phyloP scores from a whole-genome alignment of 2,888 invertebrate genomes.

The Masnerella sp. region DNA sequence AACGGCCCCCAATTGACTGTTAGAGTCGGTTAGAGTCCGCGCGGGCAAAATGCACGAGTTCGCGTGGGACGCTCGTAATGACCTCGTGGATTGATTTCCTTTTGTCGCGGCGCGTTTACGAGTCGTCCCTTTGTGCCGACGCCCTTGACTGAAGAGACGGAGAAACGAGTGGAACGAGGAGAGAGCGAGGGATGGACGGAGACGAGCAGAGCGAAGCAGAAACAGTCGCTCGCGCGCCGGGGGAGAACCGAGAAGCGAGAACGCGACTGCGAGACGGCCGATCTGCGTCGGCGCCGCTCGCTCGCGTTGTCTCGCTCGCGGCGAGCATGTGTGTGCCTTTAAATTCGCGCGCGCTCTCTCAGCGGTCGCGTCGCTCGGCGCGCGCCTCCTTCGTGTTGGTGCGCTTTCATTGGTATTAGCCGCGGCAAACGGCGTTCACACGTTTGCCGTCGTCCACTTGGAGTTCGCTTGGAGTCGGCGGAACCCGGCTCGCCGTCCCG shows the following conservation, averaged over 20 bases:
- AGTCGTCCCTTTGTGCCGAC: conserved; percentile 64
- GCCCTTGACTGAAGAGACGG: conserved; percentile 70
- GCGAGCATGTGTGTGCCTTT: conserved; percentile 34
- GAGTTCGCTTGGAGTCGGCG: conserved; percentile 58
- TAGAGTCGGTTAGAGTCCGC: conserved; percentile 44
- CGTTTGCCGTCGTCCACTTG: conserved; percentile 74
- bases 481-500: conserved; percentile 71
- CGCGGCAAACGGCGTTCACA: conserved; percentile 74
- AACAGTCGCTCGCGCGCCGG: conserved; percentile 53
- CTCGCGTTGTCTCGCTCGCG: conserved; percentile 20
- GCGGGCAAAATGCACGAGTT: conserved; percentile 55
- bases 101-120: conserved; percentile 61
- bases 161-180: conserved; percentile 63
- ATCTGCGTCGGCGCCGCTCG: conserved; percentile 7
- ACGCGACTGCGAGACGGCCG: conserved; percentile 30
- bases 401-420: conserved; percentile 67
- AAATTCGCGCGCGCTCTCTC: conserved; percentile 56
- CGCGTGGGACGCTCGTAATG: conserved; percentile 60
- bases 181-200: conserved; percentile 57
- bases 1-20: conserved; percentile 54
- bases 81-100: conserved; percentile 62
- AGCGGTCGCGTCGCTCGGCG: conserved; percentile 49
- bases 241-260: conserved; percentile 42
- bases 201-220: conserved; percentile 48
- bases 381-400: conserved; percentile 50